Evolutionary conservation across 2,888 invertebrate species (phyloP).

Genomic region (Rhorus exstirpatorius): DNA sequence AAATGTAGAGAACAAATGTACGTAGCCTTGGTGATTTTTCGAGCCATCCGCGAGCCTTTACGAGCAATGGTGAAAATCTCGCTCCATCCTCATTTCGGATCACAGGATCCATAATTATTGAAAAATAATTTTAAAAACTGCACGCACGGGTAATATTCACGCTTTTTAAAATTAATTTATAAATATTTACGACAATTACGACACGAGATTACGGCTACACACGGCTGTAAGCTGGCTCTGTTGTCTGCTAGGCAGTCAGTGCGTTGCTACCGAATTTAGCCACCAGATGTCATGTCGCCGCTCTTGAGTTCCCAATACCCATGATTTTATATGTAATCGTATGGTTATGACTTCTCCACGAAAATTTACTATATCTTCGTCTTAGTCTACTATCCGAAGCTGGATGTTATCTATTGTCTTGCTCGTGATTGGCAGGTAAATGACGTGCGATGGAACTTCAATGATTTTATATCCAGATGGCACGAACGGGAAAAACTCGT

Average conservation of each 20-base stretch:
- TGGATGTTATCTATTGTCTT: no score
- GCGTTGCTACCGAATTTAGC: conserved; percentile 2
- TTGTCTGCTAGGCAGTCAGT: conserved; percentile 8
- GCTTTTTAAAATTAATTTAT: neutral
- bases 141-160: conserved; percentile 3
- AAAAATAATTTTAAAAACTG: neutral
- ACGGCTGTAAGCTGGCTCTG: conserved; percentile 1
- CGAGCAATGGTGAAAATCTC: conserved; percentile 11
- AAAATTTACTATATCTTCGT: no score
- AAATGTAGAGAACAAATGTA: conserved; percentile 10
- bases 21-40: neutral
- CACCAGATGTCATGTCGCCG: conserved; percentile 14
- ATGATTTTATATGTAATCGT: no score
- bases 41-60: conserved; percentile 3
- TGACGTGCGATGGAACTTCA: no score
- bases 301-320: conserved; percentile 15
- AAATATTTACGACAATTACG: neutral
- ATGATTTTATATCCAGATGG: no score
- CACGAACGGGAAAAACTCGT: no score
- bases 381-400: no score
- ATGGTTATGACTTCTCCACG: no score
- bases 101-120: neutral
- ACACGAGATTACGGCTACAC: neutral
- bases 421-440: no score
- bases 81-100: conserved; percentile 7